phyloP scores from a whole-genome alignment of 1,140 invertebrate species.

The Pinna nobilis region DNA sequence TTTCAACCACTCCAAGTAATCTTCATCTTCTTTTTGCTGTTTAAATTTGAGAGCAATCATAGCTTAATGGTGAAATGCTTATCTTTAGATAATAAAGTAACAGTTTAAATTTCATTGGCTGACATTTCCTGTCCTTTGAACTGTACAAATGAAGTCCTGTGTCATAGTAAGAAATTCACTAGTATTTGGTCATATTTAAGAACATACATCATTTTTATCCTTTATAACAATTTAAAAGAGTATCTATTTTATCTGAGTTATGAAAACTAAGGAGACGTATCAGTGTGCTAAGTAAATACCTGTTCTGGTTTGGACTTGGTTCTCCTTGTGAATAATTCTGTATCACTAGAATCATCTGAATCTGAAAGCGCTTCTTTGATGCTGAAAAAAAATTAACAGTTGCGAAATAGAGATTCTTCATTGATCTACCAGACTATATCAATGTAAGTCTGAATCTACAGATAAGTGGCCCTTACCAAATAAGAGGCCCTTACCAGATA shows the following conservation, averaged over 20 bases:
- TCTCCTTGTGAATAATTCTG: constrained; percentile 78
- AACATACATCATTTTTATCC: too few relatives aligned
- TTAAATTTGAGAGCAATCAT: too few relatives aligned
- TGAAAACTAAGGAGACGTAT: neutral
- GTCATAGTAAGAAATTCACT: neutral
- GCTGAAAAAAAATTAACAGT: constrained; percentile 51
- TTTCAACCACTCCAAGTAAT: constrained; percentile 88
- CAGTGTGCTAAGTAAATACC: constrained; percentile 59
- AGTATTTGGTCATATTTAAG: too few relatives aligned
- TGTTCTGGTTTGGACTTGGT: constrained; percentile 81
- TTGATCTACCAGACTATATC: neutral
- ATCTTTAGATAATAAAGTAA: too few relatives aligned
- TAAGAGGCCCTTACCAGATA: too few relatives aligned
- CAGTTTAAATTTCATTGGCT: too few relatives aligned
- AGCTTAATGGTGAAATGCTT: too few relatives aligned
- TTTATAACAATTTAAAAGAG: too few relatives aligned
- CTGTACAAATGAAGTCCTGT: neutral
- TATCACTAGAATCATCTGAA: constrained; percentile 59
- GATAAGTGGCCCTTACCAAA: neutral
- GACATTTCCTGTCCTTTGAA: neutral
- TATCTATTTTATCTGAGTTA: constrained; percentile 36
- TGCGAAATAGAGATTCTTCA: constrained; percentile 9
- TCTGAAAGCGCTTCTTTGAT: constrained; percentile 59
- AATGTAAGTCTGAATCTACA: neutral
- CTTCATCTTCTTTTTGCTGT: constrained; percentile 81